These are phyloP conservation scores for Pherbina coryleti DNA, from an alignment of 2,888 invertebrate genomes.

Conservation along the genomic window DNA sequence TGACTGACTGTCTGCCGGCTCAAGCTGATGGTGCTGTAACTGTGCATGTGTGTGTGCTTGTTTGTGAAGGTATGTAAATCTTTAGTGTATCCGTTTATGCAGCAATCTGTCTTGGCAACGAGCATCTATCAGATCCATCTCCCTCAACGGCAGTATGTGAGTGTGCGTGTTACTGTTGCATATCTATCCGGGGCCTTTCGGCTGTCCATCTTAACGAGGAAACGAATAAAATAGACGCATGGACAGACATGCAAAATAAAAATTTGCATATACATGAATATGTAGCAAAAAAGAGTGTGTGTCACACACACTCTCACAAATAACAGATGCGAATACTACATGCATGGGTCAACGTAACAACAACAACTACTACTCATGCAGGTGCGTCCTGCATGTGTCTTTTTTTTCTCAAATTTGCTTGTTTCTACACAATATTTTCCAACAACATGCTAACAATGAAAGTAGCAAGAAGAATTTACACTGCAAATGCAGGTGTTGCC, in stretches of 20 bases:
- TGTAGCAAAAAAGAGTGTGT: not conserved
- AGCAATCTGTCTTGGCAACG: too few relatives aligned
- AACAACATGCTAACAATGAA: too few relatives aligned
- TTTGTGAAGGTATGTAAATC: too few relatives aligned
- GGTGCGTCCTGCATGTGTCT: not conserved
- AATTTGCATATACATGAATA: conserved; percentile 8
- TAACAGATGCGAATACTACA: not conserved
- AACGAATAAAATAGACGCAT: not conserved
- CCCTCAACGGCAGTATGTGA: too few relatives aligned
- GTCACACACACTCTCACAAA: not conserved
- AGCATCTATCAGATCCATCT: too few relatives aligned
- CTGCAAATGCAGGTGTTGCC: not conserved
- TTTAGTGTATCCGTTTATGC: too few relatives aligned
- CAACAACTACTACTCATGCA: not conserved
- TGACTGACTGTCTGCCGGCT: not conserved
- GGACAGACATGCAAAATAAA: conserved; percentile 8
- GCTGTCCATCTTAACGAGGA: not conserved
- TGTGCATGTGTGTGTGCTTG: too few relatives aligned
- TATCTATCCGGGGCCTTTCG: not conserved
- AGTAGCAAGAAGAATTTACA: not conserved
- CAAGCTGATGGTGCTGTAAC: too few relatives aligned
- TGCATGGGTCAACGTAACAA: not conserved
- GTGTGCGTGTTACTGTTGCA: too few relatives aligned
- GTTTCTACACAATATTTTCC: not conserved
- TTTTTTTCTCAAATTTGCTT: not conserved